Evolutionary conservation across 2,797 vertebrate genomes (phyloP).

Genomic region (Myoxocephalus aenaeus): DNA sequence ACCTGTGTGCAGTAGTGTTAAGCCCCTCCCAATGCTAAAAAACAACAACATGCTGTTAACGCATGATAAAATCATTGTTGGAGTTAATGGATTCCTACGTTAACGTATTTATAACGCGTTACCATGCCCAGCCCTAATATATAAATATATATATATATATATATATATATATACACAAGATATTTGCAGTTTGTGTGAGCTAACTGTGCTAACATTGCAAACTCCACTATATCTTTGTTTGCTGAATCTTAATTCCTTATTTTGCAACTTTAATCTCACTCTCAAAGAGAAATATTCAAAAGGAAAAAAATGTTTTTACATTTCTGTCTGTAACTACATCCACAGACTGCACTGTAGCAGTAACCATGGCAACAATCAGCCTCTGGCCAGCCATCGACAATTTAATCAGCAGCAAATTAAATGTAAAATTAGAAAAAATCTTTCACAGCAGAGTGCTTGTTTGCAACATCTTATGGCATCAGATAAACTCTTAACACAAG

Average conservation of each 20-base stretch:
- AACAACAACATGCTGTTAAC: no score
- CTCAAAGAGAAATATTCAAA: not conserved
- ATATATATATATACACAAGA: no score
- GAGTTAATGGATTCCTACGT: no score
- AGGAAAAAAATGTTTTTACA: not conserved
- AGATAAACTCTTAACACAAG: not conserved
- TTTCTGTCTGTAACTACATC: not conserved
- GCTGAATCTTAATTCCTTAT: not conserved
- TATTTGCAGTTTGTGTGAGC: not conserved
- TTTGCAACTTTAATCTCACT: not conserved
- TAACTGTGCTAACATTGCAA: no score
- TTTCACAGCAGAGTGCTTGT: slow-evolving; percentile 6
- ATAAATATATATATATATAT: no score
- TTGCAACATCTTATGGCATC: not conserved
- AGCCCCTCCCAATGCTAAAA: no score
- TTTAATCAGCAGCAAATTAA: slow-evolving; percentile 43
- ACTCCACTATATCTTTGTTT: not conserved
- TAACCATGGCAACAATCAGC: slow-evolving; percentile 58
- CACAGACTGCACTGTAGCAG: slow-evolving; percentile 7
- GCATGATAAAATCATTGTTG: no score
- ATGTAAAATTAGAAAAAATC: slow-evolving; percentile 36
- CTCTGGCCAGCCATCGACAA: slow-evolving; percentile 42
- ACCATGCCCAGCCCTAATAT: no score
- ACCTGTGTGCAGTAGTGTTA: no score
- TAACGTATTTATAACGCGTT: no score